These are phyloP conservation scores for Palloptera scutellata DNA, from an alignment of 2,888 invertebrate genomes.

Conservation along the genomic window DNA sequence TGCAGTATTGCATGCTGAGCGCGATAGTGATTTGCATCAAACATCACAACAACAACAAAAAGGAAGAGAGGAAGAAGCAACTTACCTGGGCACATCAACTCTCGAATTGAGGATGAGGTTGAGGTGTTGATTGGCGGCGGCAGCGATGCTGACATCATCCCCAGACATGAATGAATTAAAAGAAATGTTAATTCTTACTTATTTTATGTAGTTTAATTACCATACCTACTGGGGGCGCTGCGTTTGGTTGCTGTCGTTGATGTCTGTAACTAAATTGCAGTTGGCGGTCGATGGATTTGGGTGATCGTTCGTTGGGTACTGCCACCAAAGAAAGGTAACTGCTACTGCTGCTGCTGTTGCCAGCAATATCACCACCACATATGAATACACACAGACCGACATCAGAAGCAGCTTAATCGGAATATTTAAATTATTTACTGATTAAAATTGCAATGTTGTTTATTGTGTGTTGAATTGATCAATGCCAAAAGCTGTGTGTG, in stretches of 20 bases:
- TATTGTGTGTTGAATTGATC: slow-evolving; percentile 13
- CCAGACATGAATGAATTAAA: slow-evolving; percentile 20
- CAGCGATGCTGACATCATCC: slow-evolving; percentile 9
- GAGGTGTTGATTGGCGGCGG: neutral
- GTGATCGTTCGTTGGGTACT: neutral
- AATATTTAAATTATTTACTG: slow-evolving; percentile 63
- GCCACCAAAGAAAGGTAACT: neutral
- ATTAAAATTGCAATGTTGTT: slow-evolving; percentile 53
- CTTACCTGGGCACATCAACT: too few species aligned
- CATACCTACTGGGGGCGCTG: too few species aligned
- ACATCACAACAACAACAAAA: neutral
- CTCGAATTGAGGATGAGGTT: neutral
- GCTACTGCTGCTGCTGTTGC: neutral
- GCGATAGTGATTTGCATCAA: slow-evolving; percentile 23
- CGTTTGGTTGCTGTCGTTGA: too few species aligned
- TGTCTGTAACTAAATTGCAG: too few species aligned
- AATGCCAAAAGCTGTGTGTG: slow-evolving; percentile 18
- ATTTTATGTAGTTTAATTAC: too few species aligned
- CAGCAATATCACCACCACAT: neutral
- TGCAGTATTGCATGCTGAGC: slow-evolving; percentile 1
- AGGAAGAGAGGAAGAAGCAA: too few species aligned
- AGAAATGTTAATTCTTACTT: too few species aligned
- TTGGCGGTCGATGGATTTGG: neutral
- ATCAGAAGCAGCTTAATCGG: slow-evolving; percentile 50
- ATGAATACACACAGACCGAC: too few species aligned